Base-by-base conservation (phyloP, 2,113 vertebrate species). In the Melierax canorus region DNA sequence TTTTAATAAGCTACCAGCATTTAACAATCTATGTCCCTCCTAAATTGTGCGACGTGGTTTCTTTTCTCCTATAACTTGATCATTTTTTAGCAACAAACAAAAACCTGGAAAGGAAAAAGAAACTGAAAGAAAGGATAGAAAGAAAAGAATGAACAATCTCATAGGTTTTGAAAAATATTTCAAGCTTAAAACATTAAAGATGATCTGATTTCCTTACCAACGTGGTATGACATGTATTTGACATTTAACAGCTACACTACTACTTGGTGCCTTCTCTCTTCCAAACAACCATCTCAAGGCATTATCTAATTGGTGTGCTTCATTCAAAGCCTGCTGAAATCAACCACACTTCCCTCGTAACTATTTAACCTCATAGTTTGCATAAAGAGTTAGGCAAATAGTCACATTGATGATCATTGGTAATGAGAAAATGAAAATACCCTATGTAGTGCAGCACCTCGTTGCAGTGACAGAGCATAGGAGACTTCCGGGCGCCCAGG, bases 361-460 rank as follows among this genome's bases (percentile, higher is more conserved):
- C 18, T 34, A 43, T 34, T 63, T 56, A 48, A 16, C 71, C 45
- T 50, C 41, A 38, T 15, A 27, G 7, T 29, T 45, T 29, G 27
- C 48, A 48, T 7, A 12, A 67, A 72, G 4, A 51, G 53, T 60
- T 68, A 36, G 1, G 5, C 30, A 43, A 80, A 46, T 6, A n/a
- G n/a, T 62, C 18, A 23, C 16, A 27, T 0, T 22, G 36, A 20
- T 43, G 39, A 30, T 21, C 41, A 55, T 0, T n/a, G 55, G n/a
- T 30, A 32, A n/a, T 2, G n/a, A 56, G 63, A n/a, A 76, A 53
- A 69, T 32, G 5, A 19, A 27, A 43, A 71, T 4, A 55, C 30
- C 39, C 24, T 12, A 8, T 3, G 0, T 8, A 56, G 24, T 55
- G 41, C 38, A 41, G 60, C 19, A 6, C 51, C 36, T 50, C 1